Conservation (phyloP, 2,797 vertebrate species). For the Acrossocheilus wenchowensis region DNA sequence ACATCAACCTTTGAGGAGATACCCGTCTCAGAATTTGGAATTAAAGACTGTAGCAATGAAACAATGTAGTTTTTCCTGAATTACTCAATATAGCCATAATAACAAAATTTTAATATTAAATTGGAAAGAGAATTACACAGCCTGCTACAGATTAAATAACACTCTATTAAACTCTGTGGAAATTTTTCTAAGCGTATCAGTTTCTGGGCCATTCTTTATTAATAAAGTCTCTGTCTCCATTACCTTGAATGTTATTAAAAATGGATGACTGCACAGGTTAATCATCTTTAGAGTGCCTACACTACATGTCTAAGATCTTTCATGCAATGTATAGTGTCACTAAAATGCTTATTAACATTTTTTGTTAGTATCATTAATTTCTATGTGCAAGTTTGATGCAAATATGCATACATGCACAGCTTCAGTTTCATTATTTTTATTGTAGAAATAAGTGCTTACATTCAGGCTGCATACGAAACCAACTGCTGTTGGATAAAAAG, state of each 20-base stretch:
- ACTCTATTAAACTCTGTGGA: conserved; percentile 22
- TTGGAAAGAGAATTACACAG: background rate
- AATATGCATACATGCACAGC: background rate
- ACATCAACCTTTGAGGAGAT: conserved; percentile 54
- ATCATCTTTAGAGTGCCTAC: conserved; percentile 55
- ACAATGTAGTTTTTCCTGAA: background rate
- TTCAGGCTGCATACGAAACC: background rate
- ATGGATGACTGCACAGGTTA: conserved; percentile 68
- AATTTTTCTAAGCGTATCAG: conserved; percentile 61
- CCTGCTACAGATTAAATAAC: background rate
- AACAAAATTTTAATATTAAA: background rate
- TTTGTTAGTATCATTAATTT: background rate
- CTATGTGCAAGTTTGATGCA: background rate
- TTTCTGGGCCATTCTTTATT: conserved; percentile 75
- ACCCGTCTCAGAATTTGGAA: conserved; percentile 45
- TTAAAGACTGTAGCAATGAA: conserved; percentile 41
- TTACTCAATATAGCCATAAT: background rate
- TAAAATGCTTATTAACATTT: background rate
- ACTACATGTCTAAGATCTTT: conserved; percentile 31
- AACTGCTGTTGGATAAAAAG: background rate
- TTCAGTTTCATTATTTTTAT: background rate
- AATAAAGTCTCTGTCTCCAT: conserved; percentile 67
- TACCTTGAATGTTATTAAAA: conserved; percentile 70
- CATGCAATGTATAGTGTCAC: background rate
- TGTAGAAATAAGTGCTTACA: background rate